A percentile compares a stretch with the other conserved stretches of the same genome.
phyloP scores from a whole-genome alignment of 2,888 invertebrate genomes.

The Callimorpha dominula region DNA sequence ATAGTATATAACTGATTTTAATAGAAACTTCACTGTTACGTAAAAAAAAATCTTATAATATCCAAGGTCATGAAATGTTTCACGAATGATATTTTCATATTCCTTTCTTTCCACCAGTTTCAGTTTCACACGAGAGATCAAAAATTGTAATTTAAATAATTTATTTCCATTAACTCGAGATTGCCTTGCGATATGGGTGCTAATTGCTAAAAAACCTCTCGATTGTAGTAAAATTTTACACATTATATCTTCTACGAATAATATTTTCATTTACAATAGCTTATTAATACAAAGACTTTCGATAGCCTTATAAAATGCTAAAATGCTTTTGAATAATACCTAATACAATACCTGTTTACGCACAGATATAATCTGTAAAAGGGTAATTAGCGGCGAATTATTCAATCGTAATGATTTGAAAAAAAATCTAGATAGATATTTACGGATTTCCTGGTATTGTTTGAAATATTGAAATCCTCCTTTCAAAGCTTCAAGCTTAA shows the following conservation, averaged over 20 bases:
- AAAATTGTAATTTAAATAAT: too few species aligned
- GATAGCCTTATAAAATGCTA: background rate
- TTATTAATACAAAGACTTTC: too few species aligned
- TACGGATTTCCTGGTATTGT: background rate
- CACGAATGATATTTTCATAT: too few species aligned
- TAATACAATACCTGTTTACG: background rate
- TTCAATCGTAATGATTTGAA: background rate
- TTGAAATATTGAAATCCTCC: background rate
- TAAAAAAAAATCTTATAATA: too few species aligned
- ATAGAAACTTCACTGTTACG: too few species aligned
- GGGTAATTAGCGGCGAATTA: background rate
- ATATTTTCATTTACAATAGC: background rate
- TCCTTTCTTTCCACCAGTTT: too few species aligned
- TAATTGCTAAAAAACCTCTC: background rate
- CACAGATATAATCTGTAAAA: background rate
- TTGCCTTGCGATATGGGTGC: too few species aligned
- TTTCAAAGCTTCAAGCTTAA: too few species aligned
- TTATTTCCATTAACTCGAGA: background rate
- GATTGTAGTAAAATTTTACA: background rate
- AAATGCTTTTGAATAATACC: background rate
- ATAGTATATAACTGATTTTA: too few species aligned
- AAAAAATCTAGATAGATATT: too few species aligned
- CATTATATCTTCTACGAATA: background rate
- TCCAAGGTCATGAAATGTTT: too few species aligned
- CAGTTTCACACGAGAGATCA: too few species aligned